Evolutionary conservation across 2,113 vertebrate species (phyloP), one percentile per base, ranked within the genome.

Genomic region (Macrotis lagotis): DNA sequence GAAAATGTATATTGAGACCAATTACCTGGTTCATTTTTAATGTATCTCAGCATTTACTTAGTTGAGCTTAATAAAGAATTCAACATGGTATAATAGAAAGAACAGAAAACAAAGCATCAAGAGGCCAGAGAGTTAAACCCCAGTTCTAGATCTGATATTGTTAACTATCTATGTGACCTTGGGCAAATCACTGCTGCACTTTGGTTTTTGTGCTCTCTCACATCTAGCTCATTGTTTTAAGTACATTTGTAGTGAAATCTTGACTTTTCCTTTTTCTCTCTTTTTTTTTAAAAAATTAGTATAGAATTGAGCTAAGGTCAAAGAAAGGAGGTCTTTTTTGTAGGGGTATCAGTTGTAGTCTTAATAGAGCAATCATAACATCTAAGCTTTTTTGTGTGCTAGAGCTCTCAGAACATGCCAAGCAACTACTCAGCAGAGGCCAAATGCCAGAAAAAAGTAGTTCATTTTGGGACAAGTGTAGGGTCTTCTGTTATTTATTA

Each of bases 261-360:
- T 83, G 7, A 6, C 8, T 31, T 83, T 74, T 83, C 44, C n/a
- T 19, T 89, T 89, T 94, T 91, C 89, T 94, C 48, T 9, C 95
- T 22, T 0, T 48, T 31, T 92, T 91, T 12, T 22, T 28, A 55
- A 94, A 44, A 90, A 92, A 28, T 90, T 44, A 16, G n/a, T 50
- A 55, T 91, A 50, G 16, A 25, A 48, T 90, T 50, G n/a, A 96
- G 88, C 52, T 37, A 28, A 83, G 47, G 5, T 90, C 49, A n/a
- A n/a, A 95, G 66, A 93, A 95, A 59, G 37, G 49, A 92, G 49
- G 92, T 25, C 55, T 89, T 90, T 90, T 49, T 91, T 74, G 37
- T n/a, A n/a, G 26, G 37, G 12, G 55, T 37, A 28, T 66, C 31
- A 14, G 28, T 66, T 66, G 59, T 12, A 11, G 12, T 51, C 91